These are phyloP conservation scores for Lordiphosa collinella DNA, from an alignment of 1,140 invertebrate genomes.

Conservation along the genomic window DNA sequence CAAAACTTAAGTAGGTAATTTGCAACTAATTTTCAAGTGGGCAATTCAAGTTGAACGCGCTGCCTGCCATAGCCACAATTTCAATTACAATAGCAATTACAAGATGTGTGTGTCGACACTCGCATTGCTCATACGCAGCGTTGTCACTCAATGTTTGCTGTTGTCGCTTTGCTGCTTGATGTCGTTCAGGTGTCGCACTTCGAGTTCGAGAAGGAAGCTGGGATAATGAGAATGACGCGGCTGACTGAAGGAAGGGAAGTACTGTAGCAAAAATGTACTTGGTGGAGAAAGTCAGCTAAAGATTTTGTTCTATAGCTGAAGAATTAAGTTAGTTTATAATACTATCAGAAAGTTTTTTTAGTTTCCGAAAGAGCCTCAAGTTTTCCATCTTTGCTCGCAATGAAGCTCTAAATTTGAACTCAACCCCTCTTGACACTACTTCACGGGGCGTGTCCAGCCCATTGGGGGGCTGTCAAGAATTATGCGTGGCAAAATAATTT, in stretches of 20 bases:
- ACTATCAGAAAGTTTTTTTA: too few species aligned
- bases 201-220: too few species aligned
- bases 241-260: neutral
- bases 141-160: conserved; percentile 13
- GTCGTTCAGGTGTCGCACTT: conserved; percentile 26
- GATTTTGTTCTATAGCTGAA: too few species aligned
- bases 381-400: too few species aligned
- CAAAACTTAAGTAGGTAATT: conserved; percentile 74
- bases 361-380: too few species aligned
- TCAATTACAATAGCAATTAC: neutral
- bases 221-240: neutral
- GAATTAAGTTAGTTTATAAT: too few species aligned
- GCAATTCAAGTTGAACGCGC: conserved; percentile 38
- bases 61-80: conserved; percentile 34
- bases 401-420: neutral
- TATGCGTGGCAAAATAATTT: conserved; percentile 47
- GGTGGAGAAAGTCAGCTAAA: too few species aligned
- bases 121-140: conserved; percentile 67
- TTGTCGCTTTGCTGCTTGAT: conserved; percentile 17
- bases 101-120: conserved; percentile 19
- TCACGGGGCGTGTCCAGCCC: neutral
- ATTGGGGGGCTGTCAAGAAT: conserved; percentile 1
- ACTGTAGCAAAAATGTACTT: too few species aligned
- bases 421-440: neutral
- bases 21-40: conserved; percentile 74